Percentiles rank a stretch among this genome's conserved stretches.
These are phyloP conservation scores for Drosophila pseudoobscura DNA, from an alignment of 1,140 invertebrate genomes.

Conservation along the genomic window DNA sequence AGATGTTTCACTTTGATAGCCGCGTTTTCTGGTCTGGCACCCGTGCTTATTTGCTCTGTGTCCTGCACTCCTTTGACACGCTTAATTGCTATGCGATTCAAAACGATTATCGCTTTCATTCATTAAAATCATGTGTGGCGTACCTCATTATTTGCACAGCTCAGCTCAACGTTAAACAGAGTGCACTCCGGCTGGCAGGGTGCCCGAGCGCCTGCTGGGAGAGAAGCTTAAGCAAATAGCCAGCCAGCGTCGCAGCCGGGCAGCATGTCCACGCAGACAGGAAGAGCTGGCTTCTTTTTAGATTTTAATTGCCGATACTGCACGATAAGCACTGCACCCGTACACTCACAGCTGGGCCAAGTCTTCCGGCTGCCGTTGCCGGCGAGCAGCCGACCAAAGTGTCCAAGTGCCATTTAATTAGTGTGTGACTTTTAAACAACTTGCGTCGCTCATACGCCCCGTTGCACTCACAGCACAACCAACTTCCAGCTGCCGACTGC, in stretches of 20 bases:
- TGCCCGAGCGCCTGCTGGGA: neutral
- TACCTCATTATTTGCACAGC: conserved; percentile 73
- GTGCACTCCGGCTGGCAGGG: conserved; percentile 11
- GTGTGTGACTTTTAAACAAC: conserved; percentile 68
- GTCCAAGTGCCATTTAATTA: conserved; percentile 71
- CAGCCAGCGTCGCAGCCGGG: conserved; percentile 17
- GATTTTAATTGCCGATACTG: conserved; percentile 80
- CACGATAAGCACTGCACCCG: conserved; percentile 22
- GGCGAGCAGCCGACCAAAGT: conserved; percentile 27
- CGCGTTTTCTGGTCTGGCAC: conserved; percentile 4
- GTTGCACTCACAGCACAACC: conserved; percentile 35
- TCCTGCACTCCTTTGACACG: conserved; percentile 56
- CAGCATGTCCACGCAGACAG: conserved; percentile 23
- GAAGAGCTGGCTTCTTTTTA: conserved; percentile 65
- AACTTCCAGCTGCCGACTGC: neutral
- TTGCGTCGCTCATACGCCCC: conserved; percentile 67
- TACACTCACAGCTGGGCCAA: conserved; percentile 30
- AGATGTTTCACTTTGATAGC: conserved; percentile 43
- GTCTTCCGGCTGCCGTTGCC: neutral
- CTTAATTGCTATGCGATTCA: conserved; percentile 64
- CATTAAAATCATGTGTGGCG: conserved; percentile 67
- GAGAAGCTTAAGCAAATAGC: conserved; percentile 73
- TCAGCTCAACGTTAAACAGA: conserved; percentile 56
- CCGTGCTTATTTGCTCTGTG: conserved; percentile 26
- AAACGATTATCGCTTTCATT: conserved; percentile 76